Percentiles rank a stretch among this genome's conserved stretches.
phyloP scores from a whole-genome alignment of 2,888 invertebrate species.

The Griposia aprilina region DNA sequence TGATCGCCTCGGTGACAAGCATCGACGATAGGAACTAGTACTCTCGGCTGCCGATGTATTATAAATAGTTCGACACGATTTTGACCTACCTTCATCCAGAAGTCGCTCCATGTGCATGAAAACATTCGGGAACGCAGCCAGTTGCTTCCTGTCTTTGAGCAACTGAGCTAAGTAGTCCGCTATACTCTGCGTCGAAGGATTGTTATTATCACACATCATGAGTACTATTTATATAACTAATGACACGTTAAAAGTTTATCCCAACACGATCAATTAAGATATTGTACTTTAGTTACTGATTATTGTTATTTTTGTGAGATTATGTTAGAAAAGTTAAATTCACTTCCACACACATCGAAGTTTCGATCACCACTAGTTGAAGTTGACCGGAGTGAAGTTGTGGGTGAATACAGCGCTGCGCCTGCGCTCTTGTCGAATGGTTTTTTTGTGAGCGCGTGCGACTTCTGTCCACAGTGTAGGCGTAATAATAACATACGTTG shows the following conservation, averaged over 20 bases:
- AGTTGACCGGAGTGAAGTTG: constrained; percentile 90
- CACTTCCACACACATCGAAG: constrained; percentile 90
- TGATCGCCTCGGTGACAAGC: constrained; percentile 86
- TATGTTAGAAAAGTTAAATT: constrained; percentile 90
- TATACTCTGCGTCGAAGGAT: constrained; percentile 97
- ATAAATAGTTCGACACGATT: constrained; percentile 78
- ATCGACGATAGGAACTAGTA: constrained; percentile 77
- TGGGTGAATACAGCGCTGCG: constrained; percentile 89
- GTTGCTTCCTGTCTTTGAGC: constrained; percentile 99
- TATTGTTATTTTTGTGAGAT: constrained; percentile 89
- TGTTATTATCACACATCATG: constrained; percentile 91
- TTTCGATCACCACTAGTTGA: constrained; percentile 89
- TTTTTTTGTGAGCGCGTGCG: constrained; percentile 89
- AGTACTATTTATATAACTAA: constrained; percentile 84
- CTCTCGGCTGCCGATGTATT: constrained; percentile 74
- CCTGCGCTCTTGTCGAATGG: constrained; percentile 86
- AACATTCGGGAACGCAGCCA: constrained; percentile 99
- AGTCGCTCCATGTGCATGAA: constrained; percentile 99
- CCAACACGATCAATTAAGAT: constrained; percentile 84
- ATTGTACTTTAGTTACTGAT: constrained; percentile 89
- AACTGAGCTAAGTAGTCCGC: constrained; percentile 99
- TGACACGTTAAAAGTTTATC: constrained; percentile 87
- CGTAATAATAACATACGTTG: constrained; percentile 85
- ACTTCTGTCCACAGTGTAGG: constrained; percentile 87
- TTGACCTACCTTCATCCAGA: constrained; percentile 98